Percentiles rank a stretch among this genome's conserved stretches.
These are phyloP conservation scores for Acyrthosiphon pisum DNA, from an alignment of 1,140 invertebrate genomes.

Conservation along the genomic window DNA sequence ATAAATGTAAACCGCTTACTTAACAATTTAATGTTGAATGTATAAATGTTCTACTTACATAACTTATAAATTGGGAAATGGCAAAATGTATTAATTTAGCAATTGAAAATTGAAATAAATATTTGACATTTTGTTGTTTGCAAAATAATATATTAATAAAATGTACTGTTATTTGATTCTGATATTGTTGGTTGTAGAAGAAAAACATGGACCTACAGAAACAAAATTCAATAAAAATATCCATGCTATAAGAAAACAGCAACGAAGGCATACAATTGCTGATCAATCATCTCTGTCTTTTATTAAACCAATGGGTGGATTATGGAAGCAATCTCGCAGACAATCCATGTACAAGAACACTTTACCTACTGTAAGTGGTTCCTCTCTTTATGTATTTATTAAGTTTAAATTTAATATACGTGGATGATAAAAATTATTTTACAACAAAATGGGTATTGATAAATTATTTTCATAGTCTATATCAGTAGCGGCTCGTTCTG, in stretches of 20 bases:
- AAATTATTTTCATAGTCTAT: neutral
- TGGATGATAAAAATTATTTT: neutral
- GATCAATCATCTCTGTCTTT: constrained; percentile 41
- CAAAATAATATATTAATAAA: neutral
- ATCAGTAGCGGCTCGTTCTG: too few relatives aligned
- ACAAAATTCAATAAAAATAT: constrained; percentile 10
- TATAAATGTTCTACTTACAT: neutral
- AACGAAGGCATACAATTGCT: constrained; percentile 44
- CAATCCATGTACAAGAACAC: constrained; percentile 35
- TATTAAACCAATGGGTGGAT: constrained; percentile 32
- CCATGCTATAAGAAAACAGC: constrained; percentile 40
- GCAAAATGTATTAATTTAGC: neutral
- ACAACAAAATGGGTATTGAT: neutral
- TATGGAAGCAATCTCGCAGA: constrained; percentile 44
- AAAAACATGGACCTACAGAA: neutral
- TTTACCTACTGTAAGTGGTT: constrained; percentile 25
- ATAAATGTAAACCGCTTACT: neutral
- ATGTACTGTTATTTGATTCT: neutral
- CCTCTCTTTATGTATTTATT: neutral
- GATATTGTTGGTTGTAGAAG: constrained; percentile 6
- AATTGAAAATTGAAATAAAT: neutral
- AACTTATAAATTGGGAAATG: neutral
- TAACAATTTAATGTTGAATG: neutral
- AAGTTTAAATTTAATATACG: neutral
- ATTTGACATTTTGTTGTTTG: neutral